Base-by-base conservation (phyloP, 2,113 vertebrate species). In the Lontra canadensis region DNA sequence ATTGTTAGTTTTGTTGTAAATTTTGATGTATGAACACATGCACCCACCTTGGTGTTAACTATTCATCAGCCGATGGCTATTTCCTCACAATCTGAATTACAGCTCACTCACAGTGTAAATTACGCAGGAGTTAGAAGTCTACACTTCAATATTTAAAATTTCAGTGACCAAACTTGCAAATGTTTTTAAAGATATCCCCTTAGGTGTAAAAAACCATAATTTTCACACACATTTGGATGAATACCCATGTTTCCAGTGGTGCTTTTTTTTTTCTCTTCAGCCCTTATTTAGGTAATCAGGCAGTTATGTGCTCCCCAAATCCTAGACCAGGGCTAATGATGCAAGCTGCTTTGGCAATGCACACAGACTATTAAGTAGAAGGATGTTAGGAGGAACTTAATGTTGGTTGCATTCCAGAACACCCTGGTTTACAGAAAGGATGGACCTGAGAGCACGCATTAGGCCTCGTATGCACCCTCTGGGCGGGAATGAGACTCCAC, bases 391-490 rank as follows among this genome's bases (percentile, higher is more conserved):
- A 87, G 65, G 47, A n/a, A 34, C 31, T 11, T 76, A 21, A 14
- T 4, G 36, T 2, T 21, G 6, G 36, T 12, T 17, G 39, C 71
- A 6, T 31, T 47, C 29, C 31, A 57, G 39, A 9, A 8, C 29
- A 18, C 49, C 15, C 17, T 3, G 0, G 14, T 25, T 11, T 61
- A 3, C 4, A 17, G 42, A 14, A 42, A 74, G 52, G 78, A 29
- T 25, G 31, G 47, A 13, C 26, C 1, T 6, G 80, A 42, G 31
- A 2, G 25, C 1, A 3, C 36, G 3, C 10, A 0, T 11, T 0
- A 11, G 91, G 39, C 11, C 83, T n/a, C 2, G 63, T 1, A 12
- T 2, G 20, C 10, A 18, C 6, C 59, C 2, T 29, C 42, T n/a
- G 81, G 52, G 63, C 85, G 36, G 47, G 81, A 31, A 25, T 25